phyloP scores from a whole-genome alignment of 37 sponge, comb jelly and placozoan genomes.

The Aplysina aerophoba region DNA sequence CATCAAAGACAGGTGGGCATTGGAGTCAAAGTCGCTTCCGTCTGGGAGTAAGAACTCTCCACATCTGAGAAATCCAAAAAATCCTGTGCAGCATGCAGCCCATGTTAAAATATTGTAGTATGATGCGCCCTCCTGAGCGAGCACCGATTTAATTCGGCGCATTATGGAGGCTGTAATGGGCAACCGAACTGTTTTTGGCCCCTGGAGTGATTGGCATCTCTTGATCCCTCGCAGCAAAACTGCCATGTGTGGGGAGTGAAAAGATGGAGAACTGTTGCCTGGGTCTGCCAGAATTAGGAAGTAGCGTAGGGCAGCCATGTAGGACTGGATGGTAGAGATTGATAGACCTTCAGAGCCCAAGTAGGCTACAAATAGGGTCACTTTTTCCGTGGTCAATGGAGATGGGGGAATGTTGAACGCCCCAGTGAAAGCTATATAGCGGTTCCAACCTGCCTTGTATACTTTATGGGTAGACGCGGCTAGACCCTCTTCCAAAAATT shows the following conservation, averaged over 20 bases:
- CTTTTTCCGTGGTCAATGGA: constrained; percentile 2
- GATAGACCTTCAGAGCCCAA: constrained; percentile 6
- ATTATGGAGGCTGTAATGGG: constrained; percentile 16
- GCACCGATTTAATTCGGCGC: constrained; percentile 3
- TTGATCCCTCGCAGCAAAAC: constrained; percentile 13
- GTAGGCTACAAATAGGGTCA: constrained; percentile 32
- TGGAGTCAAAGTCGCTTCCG: not conserved
- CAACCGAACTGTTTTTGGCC: not conserved
- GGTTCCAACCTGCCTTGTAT: constrained; percentile 18
- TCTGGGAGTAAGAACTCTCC: constrained; percentile 29
- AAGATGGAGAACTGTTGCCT: not conserved
- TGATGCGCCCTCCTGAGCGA: not conserved
- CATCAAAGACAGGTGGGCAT: not conserved
- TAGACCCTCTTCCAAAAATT: constrained; percentile 29
- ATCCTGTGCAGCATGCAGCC: constrained; percentile 15
- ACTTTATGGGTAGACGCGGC: constrained; percentile 28
- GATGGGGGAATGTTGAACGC: not conserved
- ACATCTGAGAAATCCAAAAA: constrained; percentile 26
- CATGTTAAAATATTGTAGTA: constrained; percentile 11
- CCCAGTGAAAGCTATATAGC: constrained; percentile 1
- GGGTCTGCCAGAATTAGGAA: constrained; percentile 4
- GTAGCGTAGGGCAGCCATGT: constrained; percentile 30
- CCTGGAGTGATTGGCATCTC: not conserved
- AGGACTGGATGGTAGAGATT: constrained; percentile 38
- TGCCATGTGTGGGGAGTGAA: constrained; percentile 31